Percentiles rank a stretch among this genome's conserved stretches.
Evolutionary conservation across 1,140 invertebrate genomes (phyloP).

Genomic region (Eumeta japonica): DNA sequence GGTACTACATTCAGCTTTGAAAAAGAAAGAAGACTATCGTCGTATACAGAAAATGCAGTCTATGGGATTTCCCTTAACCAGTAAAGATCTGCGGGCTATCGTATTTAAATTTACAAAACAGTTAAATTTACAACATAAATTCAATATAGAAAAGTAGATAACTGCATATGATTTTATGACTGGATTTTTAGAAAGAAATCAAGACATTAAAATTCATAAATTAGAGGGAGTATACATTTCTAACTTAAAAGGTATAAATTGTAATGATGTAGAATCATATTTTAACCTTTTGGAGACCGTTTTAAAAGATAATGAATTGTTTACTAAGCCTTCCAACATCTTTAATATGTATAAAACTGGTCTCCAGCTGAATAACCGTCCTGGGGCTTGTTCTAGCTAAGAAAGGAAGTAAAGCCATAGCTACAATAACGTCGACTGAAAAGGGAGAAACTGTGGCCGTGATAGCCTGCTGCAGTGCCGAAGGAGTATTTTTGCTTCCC

Average conservation of each 20-base stretch:
- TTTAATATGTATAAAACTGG: conserved; percentile 25
- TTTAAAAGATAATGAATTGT: conserved; percentile 15
- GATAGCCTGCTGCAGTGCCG: conserved; percentile 19
- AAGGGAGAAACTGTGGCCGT: conserved; percentile 22
- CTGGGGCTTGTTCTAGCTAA: conserved; percentile 11
- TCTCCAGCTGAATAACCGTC: conserved; percentile 25
- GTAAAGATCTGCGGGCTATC: no score
- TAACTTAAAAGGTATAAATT: conserved; percentile 17
- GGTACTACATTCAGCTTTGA: no score
- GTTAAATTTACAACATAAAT: no score
- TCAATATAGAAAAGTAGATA: conserved; percentile 14
- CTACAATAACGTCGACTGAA: no score
- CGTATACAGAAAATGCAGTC: no score
- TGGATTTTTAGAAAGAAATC: conserved; percentile 5
- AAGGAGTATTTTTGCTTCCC: no score
- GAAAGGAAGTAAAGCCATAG: conserved; percentile 17
- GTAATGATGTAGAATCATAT: conserved; percentile 12
- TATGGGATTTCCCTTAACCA: no score
- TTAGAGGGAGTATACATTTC: conserved; percentile 19
- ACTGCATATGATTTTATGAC: conserved; percentile 16
- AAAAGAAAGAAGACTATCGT: no score
- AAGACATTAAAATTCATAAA: conserved; percentile 17
- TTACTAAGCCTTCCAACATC: conserved; percentile 20
- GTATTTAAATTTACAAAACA: no score
- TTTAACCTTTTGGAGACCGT: no score